Percentiles rank a stretch among this genome's conserved stretches.
Conservation (phyloP, 2,888 invertebrate genomes). For the Disparrhopalites patrizii region DNA sequence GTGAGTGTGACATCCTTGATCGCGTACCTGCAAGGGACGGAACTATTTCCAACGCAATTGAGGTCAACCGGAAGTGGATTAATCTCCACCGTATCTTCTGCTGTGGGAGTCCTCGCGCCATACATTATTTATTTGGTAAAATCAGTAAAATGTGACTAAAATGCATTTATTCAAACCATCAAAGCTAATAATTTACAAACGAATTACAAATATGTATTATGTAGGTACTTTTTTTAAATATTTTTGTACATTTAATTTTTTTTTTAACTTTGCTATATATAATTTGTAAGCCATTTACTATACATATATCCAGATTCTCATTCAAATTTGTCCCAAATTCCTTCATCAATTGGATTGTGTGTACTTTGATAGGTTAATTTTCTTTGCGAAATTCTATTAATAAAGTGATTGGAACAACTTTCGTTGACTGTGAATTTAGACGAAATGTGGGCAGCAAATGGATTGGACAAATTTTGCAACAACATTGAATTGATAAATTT, state of each 20-base stretch:
- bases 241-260: background rate
- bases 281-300: no score
- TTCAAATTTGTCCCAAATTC: no score
- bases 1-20: constrained; percentile 59
- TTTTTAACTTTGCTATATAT: no score
- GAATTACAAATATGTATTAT: background rate
- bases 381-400: no score
- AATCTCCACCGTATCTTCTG: constrained; percentile 58
- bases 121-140: constrained; percentile 60
- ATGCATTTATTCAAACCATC: background rate
- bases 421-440: no score
- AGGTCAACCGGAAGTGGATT: constrained; percentile 63
- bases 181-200: background rate
- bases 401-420: no score
- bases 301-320: no score
- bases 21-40: constrained; percentile 58
- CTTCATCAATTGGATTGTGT: no score
- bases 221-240: background rate
- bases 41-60: constrained; percentile 64
- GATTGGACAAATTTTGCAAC: no score
- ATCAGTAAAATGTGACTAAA: background rate
- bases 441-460: no score
- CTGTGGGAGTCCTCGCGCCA: constrained; percentile 58
- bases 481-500: no score
- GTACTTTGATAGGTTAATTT: no score